Evolutionary conservation across 2,888 invertebrate genomes (phyloP), one percentile per base, ranked within the genome.

Genomic region (Griposia aprilina): DNA sequence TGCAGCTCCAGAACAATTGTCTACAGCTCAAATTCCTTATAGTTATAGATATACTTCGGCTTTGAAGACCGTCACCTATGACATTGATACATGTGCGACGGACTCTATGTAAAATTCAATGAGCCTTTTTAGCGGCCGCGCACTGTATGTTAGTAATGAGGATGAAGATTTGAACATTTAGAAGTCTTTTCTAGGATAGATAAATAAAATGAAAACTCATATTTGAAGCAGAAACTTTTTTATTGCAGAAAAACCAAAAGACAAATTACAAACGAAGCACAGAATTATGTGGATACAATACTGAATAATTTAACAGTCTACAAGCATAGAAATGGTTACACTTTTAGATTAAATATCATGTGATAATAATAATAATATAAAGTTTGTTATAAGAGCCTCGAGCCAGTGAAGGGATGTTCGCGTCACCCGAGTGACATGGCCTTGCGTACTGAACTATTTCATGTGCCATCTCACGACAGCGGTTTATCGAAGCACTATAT

Each of bases 191-290:
- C 0, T 41, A 30, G 20, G 30, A n/a, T 57, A 36, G 7, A 1
- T n/a, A 62, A 62, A n/a, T 26, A 13, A 50, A 80, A 84, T 72
- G 36, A 78, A 87, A 87, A 90, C 68, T 66, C 76, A 59, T 0
- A 36, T 71, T n/a, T 81, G 81, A 92, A 92, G 92, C 92, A 87
- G 90, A 90, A 91, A 91, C 89, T 88, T 91, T 90, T 87, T 83
- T 90, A 92, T 86, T 91, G 84, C 76, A 83, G 48, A 87, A 89
- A 87, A 84, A 76, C 83, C 82, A 88, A 87, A 1, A 85, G 50
- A 84, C 76, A 87, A 62, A 85, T 85, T 91, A 91, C 86, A 91
- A 78, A 86, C 82, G 72, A 87, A 91, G 86, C 84, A 82, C 83
- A 85, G 78, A 88, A 76, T 73, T 6, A 78, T 57, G 26, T 71